A percentile compares a stretch with the other conserved stretches of the same genome.
These are phyloP conservation scores for Siniperca undulata DNA, from an alignment of 2,797 vertebrate species.

Conservation along the genomic window DNA sequence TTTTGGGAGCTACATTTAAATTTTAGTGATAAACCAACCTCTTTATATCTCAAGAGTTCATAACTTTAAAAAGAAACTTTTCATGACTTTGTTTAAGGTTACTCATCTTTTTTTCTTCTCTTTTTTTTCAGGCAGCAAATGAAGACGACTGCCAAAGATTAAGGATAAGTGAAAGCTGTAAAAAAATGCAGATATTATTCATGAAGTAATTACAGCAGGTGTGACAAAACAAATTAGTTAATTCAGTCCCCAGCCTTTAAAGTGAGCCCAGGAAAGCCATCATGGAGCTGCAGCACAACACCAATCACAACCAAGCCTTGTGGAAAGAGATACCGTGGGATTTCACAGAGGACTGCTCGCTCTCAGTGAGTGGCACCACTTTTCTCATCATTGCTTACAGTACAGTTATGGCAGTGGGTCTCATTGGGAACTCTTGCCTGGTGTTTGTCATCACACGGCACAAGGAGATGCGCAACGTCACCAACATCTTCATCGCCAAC, in stretches of 20 bases:
- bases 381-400: constrained; percentile 90
- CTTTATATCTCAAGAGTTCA: constrained; percentile 11
- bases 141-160: constrained; percentile 34
- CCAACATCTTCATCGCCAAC: constrained; percentile 91
- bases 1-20: neutral
- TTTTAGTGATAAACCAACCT: constrained; percentile 10
- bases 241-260: constrained; percentile 34
- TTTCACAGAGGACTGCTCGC: constrained; percentile 72
- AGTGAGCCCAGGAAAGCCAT: constrained; percentile 29
- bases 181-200: constrained; percentile 53
- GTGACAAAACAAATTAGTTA: constrained; percentile 48
- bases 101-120: constrained; percentile 12
- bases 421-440: constrained; percentile 89
- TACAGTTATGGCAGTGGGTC: constrained; percentile 85
- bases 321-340: constrained; percentile 75
- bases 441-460: constrained; percentile 88
- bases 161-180: constrained; percentile 45
- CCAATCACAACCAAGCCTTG: constrained; percentile 78
- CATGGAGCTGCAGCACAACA: constrained; percentile 82
- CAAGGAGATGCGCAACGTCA: constrained; percentile 91
- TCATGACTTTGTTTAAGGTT: neutral
- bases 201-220: constrained; percentile 55
- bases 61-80: neutral
- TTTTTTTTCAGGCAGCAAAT: constrained; percentile 52
- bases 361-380: constrained; percentile 85